Conservation (phyloP, 2,797 vertebrate genomes). For the Amblyraja radiata region DNA sequence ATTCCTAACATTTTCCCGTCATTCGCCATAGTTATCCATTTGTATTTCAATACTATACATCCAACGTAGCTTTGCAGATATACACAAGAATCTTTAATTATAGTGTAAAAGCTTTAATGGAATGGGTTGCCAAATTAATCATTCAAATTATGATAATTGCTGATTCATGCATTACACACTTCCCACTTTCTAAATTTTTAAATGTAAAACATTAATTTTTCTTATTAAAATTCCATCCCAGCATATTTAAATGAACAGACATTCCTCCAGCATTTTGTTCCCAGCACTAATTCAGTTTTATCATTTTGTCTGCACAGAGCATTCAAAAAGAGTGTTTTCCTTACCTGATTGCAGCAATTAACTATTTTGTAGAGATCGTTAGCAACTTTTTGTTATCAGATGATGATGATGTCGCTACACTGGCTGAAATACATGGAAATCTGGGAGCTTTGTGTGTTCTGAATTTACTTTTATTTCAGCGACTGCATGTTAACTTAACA, state of each 20-base stretch:
- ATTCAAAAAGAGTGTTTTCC: slow-evolving; percentile 25
- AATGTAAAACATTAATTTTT: not conserved
- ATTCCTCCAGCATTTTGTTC: not conserved
- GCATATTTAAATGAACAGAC: not conserved
- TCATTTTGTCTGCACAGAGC: slow-evolving; percentile 24
- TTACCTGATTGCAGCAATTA: slow-evolving; percentile 31
- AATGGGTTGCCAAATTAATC: too few species aligned
- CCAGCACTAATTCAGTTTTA: slow-evolving; percentile 10
- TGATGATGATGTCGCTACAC: not conserved
- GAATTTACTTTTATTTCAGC: slow-evolving; percentile 28
- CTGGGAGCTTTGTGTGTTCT: slow-evolving; percentile 14
- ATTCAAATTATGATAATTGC: not conserved
- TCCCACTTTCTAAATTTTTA: not conserved
- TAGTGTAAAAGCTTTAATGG: not conserved
- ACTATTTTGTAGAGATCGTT: slow-evolving; percentile 28
- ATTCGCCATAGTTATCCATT: not conserved
- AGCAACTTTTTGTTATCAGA: slow-evolving; percentile 14
- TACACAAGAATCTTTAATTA: too few species aligned
- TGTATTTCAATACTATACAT: not conserved
- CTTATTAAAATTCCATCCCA: not conserved
- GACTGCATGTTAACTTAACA: slow-evolving; percentile 25
- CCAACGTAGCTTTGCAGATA: not conserved
- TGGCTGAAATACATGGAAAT: slow-evolving; percentile 37
- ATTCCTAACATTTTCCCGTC: not conserved
- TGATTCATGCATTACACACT: too few species aligned